phyloP scores from a whole-genome alignment of 2,113 vertebrate species.

The Tetrao urogallus region DNA sequence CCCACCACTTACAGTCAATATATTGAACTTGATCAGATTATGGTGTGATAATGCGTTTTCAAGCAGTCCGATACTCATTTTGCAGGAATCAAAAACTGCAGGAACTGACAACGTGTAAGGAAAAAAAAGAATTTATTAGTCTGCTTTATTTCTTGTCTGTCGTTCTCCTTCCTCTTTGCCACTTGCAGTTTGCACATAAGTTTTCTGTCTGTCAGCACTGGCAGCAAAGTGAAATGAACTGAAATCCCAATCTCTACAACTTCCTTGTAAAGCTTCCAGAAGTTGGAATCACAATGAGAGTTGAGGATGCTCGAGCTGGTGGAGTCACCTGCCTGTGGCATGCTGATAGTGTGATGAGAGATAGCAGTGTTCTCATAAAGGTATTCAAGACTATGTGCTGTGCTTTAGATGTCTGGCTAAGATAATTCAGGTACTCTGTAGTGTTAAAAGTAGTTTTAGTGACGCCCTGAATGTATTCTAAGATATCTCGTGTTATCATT shows the following conservation, averaged over 20 bases:
- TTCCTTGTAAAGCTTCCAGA: neutral
- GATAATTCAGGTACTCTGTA: neutral
- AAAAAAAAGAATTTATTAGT: conserved; percentile 29
- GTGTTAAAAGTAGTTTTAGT: too few species aligned
- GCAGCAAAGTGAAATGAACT: neutral
- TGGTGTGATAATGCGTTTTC: conserved; percentile 3
- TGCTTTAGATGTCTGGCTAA: neutral
- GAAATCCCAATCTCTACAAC: neutral
- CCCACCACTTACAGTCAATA: neutral
- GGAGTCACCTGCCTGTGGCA: neutral
- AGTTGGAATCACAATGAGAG: neutral
- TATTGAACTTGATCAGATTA: neutral
- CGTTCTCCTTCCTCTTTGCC: neutral
- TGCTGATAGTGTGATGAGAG: fast-evolving
- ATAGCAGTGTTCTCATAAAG: neutral
- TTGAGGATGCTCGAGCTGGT: neutral
- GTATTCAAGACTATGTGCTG: neutral
- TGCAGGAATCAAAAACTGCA: neutral
- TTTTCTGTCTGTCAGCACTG: conserved; percentile 16
- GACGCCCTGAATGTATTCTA: neutral
- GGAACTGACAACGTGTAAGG: neutral
- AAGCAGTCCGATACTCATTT: neutral
- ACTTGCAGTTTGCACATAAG: neutral
- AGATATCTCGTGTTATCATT: neutral
- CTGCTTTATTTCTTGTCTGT: neutral